Conservation (phyloP, 2,888 invertebrate genomes). For the Auanema freiburgensis region DNA sequence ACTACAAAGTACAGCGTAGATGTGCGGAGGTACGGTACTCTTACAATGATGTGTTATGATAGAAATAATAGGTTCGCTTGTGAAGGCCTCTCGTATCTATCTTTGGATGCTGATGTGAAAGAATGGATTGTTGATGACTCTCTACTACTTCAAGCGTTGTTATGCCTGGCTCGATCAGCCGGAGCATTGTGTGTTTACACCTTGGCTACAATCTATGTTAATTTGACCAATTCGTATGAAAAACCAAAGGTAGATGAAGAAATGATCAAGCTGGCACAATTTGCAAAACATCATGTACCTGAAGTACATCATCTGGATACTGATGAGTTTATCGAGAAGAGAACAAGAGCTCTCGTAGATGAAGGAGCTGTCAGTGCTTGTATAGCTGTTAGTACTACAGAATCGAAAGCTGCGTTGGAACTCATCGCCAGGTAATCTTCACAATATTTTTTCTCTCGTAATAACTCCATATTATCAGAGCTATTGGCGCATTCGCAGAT, state of each 20-base stretch:
- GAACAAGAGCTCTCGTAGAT: conserved; percentile 73
- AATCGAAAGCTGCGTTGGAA: conserved; percentile 88
- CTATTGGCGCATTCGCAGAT: conserved; percentile 51
- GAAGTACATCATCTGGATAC: conserved; percentile 73
- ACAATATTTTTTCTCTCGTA: conserved; percentile 7
- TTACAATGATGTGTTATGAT: background rate
- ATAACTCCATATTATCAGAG: conserved; percentile 20
- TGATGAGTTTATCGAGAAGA: conserved; percentile 73
- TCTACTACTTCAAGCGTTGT: conserved; percentile 71
- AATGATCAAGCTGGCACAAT: conserved; percentile 94
- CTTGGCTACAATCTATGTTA: conserved; percentile 89
- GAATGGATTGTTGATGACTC: conserved; percentile 88
- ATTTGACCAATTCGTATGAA: conserved; percentile 94
- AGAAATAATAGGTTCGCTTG: conserved; percentile 53
- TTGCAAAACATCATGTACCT: conserved; percentile 97
- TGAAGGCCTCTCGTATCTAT: conserved; percentile 81
- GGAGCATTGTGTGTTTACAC: conserved; percentile 77
- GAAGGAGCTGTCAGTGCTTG: conserved; percentile 86
- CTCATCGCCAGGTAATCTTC: conserved; percentile 73
- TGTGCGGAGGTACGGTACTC: conserved; percentile 35
- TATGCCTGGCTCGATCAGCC: conserved; percentile 43
- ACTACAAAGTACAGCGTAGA: conserved; percentile 56
- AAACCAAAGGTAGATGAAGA: conserved; percentile 94
- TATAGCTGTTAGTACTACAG: conserved; percentile 86
- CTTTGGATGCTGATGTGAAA: conserved; percentile 96